Conservation (phyloP, 2,113 vertebrate genomes). For the Sialia sialis region DNA sequence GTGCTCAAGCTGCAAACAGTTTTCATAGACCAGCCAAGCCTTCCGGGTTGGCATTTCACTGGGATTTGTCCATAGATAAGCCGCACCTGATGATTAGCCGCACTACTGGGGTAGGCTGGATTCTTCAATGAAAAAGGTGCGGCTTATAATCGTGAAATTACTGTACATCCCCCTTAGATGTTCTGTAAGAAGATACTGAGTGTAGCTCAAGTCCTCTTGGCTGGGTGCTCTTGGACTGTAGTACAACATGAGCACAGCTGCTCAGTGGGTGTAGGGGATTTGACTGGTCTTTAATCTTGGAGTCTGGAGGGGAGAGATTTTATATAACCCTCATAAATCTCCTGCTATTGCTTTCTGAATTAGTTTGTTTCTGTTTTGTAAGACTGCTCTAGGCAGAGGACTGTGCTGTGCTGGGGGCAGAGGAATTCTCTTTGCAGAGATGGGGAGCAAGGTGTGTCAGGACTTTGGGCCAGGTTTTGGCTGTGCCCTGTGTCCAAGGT, state of each 20-base stretch:
- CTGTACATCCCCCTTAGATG: rapidly evolving
- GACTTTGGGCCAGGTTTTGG: not conserved
- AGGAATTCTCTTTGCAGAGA: not conserved
- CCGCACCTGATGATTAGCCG: too few relatives aligned
- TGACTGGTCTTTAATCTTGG: not conserved
- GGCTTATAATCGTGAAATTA: too few relatives aligned
- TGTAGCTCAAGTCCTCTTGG: not conserved
- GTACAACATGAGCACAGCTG: not conserved
- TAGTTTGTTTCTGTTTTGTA: not conserved
- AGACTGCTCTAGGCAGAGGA: not conserved
- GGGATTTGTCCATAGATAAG: too few relatives aligned
- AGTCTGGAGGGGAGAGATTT: not conserved
- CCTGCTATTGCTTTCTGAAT: not conserved
- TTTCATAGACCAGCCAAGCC: too few relatives aligned
- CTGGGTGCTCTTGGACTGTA: not conserved
- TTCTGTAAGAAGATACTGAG: not conserved
- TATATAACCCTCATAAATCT: not conserved
- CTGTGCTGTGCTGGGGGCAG: not conserved
- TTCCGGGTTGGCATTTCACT: too few relatives aligned
- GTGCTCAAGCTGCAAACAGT: too few relatives aligned
- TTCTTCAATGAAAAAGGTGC: too few relatives aligned
- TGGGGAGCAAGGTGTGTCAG: not conserved
- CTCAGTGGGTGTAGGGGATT: not conserved
- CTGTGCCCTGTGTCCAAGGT: not conserved
- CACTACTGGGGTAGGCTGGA: too few relatives aligned